Conservation (phyloP, 2,888 invertebrate genomes). For the Chymomyza fuscimana region DNA sequence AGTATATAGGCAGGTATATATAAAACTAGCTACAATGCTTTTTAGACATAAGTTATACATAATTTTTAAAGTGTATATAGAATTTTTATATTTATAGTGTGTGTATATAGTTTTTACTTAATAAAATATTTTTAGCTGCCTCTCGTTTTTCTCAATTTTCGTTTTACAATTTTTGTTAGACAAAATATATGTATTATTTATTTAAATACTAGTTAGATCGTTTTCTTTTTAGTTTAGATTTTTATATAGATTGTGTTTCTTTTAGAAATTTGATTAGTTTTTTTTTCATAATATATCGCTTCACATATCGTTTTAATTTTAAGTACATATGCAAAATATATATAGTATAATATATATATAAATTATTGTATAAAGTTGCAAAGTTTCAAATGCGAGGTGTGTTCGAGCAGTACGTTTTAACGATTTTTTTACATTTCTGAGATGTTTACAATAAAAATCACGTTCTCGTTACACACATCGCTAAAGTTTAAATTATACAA, state of each 20-base stretch:
- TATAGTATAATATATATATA: not conserved
- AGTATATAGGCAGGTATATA: conserved; percentile 4
- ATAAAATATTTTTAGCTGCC: conserved; percentile 46
- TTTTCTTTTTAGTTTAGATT: conserved; percentile 15
- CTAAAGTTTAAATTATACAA: too few relatives aligned
- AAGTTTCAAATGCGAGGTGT: not conserved
- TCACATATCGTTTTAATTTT: conserved; percentile 31
- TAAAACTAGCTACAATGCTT: conserved; percentile 25
- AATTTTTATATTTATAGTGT: conserved; percentile 15
- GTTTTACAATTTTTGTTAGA: conserved; percentile 62
- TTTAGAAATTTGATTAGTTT: conserved; percentile 69
- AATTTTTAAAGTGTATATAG: conserved; percentile 33
- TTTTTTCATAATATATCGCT: conserved; percentile 21
- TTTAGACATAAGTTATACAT: conserved; percentile 33
- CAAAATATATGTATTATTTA: conserved; percentile 60
- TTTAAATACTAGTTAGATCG: conserved; percentile 38
- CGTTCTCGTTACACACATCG: too few relatives aligned
- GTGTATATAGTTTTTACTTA: conserved; percentile 26
- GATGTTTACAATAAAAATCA: too few relatives aligned
- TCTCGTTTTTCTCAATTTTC: conserved; percentile 45
- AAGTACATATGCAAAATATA: conserved; percentile 48
- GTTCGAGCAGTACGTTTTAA: too few relatives aligned
- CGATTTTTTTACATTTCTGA: too few relatives aligned
- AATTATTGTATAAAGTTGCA: conserved; percentile 4
- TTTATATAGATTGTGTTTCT: conserved; percentile 50